Base-by-base conservation (phyloP, 2,113 vertebrate species). In the Ammodytes marinus region DNA sequence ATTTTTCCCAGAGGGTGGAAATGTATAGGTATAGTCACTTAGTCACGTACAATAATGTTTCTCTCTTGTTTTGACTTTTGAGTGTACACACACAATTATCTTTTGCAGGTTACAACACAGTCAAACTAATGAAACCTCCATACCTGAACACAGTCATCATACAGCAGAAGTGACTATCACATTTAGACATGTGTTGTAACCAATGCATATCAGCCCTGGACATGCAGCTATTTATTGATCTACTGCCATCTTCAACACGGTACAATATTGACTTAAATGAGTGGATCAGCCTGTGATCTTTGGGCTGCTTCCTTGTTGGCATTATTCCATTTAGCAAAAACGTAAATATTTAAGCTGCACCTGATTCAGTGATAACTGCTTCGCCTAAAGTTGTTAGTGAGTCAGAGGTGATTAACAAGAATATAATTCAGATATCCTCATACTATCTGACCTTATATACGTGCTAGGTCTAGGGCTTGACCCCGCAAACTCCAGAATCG, bases 401-500 rank as follows among this genome's bases (percentile, higher is more conserved):
- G 6, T 60, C 39, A 17, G 0, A 9, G 54, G 42, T 4, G 2
- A 46, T 64, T 2, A 19, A 47, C 47, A 10, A 43, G 46, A 12
- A 27, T 11, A 53, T 4, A 37, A 6, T 39, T 43, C n/a, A 1
- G 4, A 3, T 8, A 55, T 19, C 19, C 15, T 49, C 46, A 0
- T 6, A 9, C 35, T 14, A 9, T 9, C 8, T 52, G 19, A 13
- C 15, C 8, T 0, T 57, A 7, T 49, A 55, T 43, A 50, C 57
- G n/a, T 15, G 43, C 2, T 13, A 8, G 7, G 14, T 6, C 6
- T 9, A 69, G 13, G 9, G 1, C 60, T 7, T 42, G 39, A 4
- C 10, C 40, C 37, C 8, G 58, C 42, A 73, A 46, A 54, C 6
- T 80, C 76, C 40, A 74, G 66, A 87, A 83, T 39, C 5, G 17